Conservation (phyloP, 2,888 invertebrate genomes). For the Hedychridium roseum region DNA sequence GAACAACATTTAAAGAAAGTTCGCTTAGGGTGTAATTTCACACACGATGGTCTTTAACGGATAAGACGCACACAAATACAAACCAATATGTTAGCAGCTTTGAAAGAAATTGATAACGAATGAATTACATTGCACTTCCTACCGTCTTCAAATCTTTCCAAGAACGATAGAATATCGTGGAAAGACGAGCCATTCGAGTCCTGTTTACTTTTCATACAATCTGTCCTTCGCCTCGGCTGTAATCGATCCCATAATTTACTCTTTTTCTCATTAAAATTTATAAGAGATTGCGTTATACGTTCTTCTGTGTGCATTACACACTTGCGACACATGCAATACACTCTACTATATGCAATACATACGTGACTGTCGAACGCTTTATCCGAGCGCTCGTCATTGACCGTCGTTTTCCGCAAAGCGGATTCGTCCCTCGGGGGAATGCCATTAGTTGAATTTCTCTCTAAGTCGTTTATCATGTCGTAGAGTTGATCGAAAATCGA, state of each 20-base stretch:
- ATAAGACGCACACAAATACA: background rate
- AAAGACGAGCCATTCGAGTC: conserved; percentile 40
- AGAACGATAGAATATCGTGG: conserved; percentile 54
- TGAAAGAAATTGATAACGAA: background rate
- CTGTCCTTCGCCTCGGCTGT: conserved; percentile 50
- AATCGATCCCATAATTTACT: background rate
- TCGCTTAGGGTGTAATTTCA: background rate
- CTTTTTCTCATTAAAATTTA: background rate
- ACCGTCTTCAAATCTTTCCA: conserved; percentile 49
- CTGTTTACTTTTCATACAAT: conserved; percentile 29
- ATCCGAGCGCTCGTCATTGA: background rate
- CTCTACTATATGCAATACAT: conserved; percentile 3
- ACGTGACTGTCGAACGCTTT: conserved; percentile 32
- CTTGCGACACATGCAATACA: conserved; percentile 7
- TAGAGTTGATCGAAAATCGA: conserved; percentile 50
- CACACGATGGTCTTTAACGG: background rate
- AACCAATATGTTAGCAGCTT: background rate
- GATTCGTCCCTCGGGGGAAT: conserved; percentile 4
- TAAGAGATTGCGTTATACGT: too few relatives aligned
- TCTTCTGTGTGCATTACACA: background rate
- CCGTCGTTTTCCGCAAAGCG: background rate
- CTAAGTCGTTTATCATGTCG: conserved; percentile 50
- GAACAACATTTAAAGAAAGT: background rate
- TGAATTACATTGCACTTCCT: conserved; percentile 3
- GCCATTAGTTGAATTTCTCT: conserved; percentile 32